Base-by-base conservation (phyloP, 2,888 invertebrate genomes). In the Bimastos eiseni region DNA sequence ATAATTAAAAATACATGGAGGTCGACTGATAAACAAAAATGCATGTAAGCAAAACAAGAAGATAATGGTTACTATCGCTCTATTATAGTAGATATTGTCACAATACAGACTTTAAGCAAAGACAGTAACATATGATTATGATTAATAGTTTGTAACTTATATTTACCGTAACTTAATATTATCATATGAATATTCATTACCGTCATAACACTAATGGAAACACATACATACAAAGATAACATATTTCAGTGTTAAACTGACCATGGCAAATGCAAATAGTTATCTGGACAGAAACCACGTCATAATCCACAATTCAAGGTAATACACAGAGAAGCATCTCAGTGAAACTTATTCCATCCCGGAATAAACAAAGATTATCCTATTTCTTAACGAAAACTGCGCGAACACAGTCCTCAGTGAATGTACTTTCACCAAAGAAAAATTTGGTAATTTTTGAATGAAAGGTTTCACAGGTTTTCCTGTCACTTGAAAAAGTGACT, bases 271-370 rank as follows among this genome's bases (percentile, higher is more conserved):
- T 70, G 70, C 70, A 70, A 8, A n/a, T 70, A 70, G n/a, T 70
- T 70, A 70, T n/a, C 70, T 70, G n/a, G n/a, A 70, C 70, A n/a
- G n/a, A 70, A 70, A 70, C 70, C 70, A n/a, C n/a, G 70, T n/a
- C 70, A 70, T 70, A 70, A 70, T 70, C 70, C 30, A 8, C 70
- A n/a, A 30, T 30, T 70, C 70, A 30, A 70, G n/a, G n/a, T 30
- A 3, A 70, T 70, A 70, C 8, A 70, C 30, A 70, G 17, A 30
- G 8, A 70, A 70, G 70, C 70, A n/a, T 70, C 70, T 70, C 70
- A 70, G 70, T 70, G n/a, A n/a, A 30, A 70, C 0, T 70, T 70
- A 70, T 70, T 70, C n/a, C 70, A 70, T n/a, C 70, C 70, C 30
- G n/a, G 70, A 70, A 8, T 70, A n/a, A 70, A 70, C 30, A n/a